Evolutionary conservation across 2,113 vertebrate genomes (phyloP), one percentile per base, ranked within the genome.

Genomic region (Montifringilla adamsi): DNA sequence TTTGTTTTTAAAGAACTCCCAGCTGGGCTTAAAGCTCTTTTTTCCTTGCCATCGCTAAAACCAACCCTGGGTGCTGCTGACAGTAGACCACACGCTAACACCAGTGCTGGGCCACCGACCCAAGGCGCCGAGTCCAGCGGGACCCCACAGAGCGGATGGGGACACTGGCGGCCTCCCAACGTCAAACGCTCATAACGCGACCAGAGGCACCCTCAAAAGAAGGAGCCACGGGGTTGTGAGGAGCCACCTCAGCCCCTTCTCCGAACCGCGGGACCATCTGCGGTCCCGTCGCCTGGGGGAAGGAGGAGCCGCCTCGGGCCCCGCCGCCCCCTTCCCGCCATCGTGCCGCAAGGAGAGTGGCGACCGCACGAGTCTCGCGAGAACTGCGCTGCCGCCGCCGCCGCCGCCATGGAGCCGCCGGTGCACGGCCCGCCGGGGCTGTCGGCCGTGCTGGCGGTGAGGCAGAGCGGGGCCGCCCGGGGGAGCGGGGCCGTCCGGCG

Each of bases 231-330:
- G 11, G 11, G 8, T 2, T 4, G 13, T 3, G 8, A 22, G 2
- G 20, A 55, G 6, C 10, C 27, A 7, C 14, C 15, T 10, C 24
- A 1, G 11, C 9, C 6, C 9, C 2, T 1, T 3, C 16, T 8
- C 19, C 20, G 1, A 3, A 4, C 3, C 0, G 10, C 1, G 5
- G 7, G 2, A 1, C 3, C 11, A 8, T 1, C 7, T 0, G 2
- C 49, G 8, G 0, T 0, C 12, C 9, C 10, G 2, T 2, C 8
- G 1, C 23, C 0, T 3, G 2, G 5, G 12, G 3, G 5, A 6
- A 6, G 0, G 16, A 22, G 47, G 3, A 2, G 2, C 6, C 2
- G 4, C 23, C 1, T 2, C 10, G 0, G 1, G 1, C 35, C 1
- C 2, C 2, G 0, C 10, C 0, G 1, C 19, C 6, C 1, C 35